Percentiles rank a stretch among this genome's conserved stretches.
These are phyloP conservation scores for Crotalus tigris DNA, from an alignment of 2,113 vertebrate genomes.

Conservation along the genomic window DNA sequence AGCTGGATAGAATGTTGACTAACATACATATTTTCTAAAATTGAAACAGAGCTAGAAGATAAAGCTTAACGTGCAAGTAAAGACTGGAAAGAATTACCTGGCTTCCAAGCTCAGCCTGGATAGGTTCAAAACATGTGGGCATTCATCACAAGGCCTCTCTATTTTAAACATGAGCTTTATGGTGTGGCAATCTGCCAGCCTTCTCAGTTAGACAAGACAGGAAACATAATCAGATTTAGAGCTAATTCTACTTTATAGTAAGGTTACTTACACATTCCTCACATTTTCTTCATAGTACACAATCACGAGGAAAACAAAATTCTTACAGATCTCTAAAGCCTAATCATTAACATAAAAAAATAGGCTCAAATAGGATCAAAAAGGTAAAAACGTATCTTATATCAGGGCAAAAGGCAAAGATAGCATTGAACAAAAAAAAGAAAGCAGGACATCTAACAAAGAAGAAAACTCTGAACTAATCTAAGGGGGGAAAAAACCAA, in stretches of 20 bases:
- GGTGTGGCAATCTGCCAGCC: background rate
- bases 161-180: background rate
- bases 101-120: background rate
- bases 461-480: background rate
- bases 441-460: background rate
- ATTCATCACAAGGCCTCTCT: background rate
- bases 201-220: background rate
- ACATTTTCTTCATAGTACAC: too few species aligned
- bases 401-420: background rate
- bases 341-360: background rate
- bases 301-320: background rate
- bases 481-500: fast-evolving
- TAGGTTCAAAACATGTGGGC: background rate
- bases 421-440: background rate
- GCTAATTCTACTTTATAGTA: background rate
- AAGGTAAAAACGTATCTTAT: background rate
- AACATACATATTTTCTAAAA: background rate
- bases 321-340: background rate
- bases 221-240: background rate
- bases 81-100: background rate
- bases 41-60: background rate
- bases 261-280: background rate
- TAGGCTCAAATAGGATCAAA: background rate
- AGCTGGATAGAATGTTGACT: background rate
- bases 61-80: background rate